Conservation (phyloP, 1,140 invertebrate genomes). For the Latrodectus geometricus region DNA sequence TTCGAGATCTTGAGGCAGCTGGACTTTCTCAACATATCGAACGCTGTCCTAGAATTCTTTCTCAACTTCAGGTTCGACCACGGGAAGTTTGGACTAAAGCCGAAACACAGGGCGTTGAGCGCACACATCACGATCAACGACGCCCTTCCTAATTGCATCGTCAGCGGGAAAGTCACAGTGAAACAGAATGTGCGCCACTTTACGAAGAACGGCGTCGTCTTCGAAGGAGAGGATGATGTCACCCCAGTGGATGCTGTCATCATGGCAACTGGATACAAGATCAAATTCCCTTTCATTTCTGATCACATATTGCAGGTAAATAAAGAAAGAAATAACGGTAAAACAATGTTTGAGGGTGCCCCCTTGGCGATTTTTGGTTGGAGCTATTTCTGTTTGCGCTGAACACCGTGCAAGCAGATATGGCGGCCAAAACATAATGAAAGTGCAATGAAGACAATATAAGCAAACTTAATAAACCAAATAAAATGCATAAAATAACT, state of each 20-base stretch:
- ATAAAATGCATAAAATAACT: no score
- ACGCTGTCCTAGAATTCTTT: slow-evolving; percentile 61
- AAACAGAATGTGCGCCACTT: slow-evolving; percentile 68
- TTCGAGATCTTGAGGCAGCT: slow-evolving; percentile 64
- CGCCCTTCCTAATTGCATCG: slow-evolving; percentile 71
- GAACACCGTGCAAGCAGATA: no score
- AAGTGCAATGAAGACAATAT: no score
- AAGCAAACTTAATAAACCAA: no score
- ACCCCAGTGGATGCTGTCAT: slow-evolving; percentile 61
- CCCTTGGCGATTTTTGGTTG: no score
- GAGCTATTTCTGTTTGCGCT: no score
- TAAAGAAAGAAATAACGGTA: no score
- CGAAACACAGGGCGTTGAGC: slow-evolving; percentile 68
- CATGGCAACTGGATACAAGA: slow-evolving; percentile 65
- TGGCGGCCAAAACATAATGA: no score
- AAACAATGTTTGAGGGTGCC: no score
- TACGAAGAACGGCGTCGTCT: slow-evolving; percentile 66
- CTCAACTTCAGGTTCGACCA: slow-evolving; percentile 70
- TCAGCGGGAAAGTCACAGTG: slow-evolving; percentile 67
- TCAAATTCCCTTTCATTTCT: slow-evolving; percentile 57
- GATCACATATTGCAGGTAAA: slow-evolving; percentile 3
- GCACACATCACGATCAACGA: slow-evolving; percentile 74
- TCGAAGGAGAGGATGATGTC: slow-evolving; percentile 64
- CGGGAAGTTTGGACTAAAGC: slow-evolving; percentile 69
- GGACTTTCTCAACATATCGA: slow-evolving; percentile 44